Evolutionary conservation across 1,140 invertebrate species (phyloP), one percentile per base, ranked within the genome.

Genomic region (Leptoteleia sp.): DNA sequence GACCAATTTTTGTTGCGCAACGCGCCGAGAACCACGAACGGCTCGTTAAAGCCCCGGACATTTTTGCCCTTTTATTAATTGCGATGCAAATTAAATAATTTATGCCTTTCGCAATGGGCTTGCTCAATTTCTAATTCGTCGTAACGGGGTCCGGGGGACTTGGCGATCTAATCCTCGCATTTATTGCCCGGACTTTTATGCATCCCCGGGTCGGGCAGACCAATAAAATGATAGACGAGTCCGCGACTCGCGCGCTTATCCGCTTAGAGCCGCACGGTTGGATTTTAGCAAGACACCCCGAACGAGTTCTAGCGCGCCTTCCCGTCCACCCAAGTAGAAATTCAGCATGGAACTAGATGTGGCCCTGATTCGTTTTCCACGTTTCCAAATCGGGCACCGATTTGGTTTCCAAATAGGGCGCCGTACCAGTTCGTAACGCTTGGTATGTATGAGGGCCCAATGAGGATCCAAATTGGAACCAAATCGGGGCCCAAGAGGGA

Each of bases 221-320:
- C 17, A 31, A 48, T 22, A 35, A 65, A 59, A 64, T 64, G 70
- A 64, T 11, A 59, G 40, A 67, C 52, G 61, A 67, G 72, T 68
- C 52, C 55, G 38, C 62, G 13, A 54, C 47, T n/a, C n/a, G n/a
- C 22, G 1, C n/a, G 35, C 16, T 76, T 54, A 76, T 76, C 62
- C 72, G 72, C 54, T 76, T 76, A 76, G 17, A 76, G 62, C 7
- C 16, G 6, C 61, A 52, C n/a, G n/a, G 71, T 45, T 52, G 29
- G 54, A 67, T 59, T 61, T 70, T 16, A 59, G 42, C 52, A 25
- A 40, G 17, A n/a, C n/a, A 62, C 50, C 55, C 73, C 40, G 64
- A 64, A 62, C 57, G 12, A 45, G 72, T 61, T 61, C 55, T 35
- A 67, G 57, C 70, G 17, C 3, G 38, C 27, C 33, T 43, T 48